Conservation (phyloP, 2,888 invertebrate species). For the Epinotia demarniana region DNA sequence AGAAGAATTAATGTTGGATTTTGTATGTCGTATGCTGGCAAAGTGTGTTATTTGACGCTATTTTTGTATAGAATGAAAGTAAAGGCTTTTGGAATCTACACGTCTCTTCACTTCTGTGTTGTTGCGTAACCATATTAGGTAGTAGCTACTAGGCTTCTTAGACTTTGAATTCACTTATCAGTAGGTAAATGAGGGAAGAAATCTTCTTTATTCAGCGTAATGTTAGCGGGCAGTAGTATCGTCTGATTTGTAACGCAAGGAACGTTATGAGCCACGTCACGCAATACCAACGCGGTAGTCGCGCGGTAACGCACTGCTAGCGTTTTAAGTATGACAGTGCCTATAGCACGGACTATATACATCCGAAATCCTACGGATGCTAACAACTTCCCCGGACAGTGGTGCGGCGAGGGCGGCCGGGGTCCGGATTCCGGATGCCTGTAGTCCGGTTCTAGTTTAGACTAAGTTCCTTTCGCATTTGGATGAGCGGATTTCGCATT, state of each 20-base stretch:
- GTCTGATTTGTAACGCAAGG: not conserved
- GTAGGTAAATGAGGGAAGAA: not conserved
- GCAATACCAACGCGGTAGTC: not conserved
- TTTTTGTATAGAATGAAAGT: conserved; percentile 9
- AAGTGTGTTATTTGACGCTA: conserved; percentile 11
- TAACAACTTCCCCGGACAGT: not conserved
- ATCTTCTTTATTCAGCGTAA: not conserved
- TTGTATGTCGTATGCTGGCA: conserved; percentile 1
- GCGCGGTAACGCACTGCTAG: not conserved
- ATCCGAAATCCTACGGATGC: not conserved
- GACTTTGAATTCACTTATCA: not conserved
- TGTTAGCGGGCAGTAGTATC: not conserved
- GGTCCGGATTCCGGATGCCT: too few species aligned
- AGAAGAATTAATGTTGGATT: not conserved
- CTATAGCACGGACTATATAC: not conserved
- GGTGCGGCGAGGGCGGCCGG: too few species aligned
- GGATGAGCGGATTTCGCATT: too few species aligned
- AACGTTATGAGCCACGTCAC: not conserved
- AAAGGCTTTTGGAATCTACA: not conserved
- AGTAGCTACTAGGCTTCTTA: not conserved
- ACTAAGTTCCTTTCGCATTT: too few species aligned
- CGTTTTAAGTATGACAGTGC: not conserved
- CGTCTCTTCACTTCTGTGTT: not conserved
- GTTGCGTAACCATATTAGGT: not conserved
- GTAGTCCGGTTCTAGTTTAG: too few species aligned